A percentile compares a stretch with the other conserved stretches of the same genome.
Evolutionary conservation across 2,888 invertebrate genomes (phyloP).

Genomic region (Macaria liturata): DNA sequence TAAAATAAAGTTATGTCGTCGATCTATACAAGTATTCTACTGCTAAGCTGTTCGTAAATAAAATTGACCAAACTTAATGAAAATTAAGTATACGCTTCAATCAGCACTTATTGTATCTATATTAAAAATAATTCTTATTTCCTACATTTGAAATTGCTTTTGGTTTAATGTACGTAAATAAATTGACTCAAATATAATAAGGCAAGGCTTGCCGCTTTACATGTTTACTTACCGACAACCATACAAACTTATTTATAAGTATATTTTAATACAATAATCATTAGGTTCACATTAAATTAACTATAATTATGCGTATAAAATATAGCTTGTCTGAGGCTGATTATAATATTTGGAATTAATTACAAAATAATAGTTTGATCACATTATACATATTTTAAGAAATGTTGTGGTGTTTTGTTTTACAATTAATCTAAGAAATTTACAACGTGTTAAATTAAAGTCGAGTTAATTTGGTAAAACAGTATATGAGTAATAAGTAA

Average conservation of each 20-base stretch:
- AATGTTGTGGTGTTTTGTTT: not conserved
- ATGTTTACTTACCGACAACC: constrained; percentile 55
- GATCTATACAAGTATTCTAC: constrained; percentile 43
- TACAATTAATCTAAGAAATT: constrained; percentile 38
- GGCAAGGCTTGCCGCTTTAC: constrained; percentile 43
- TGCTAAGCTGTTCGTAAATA: constrained; percentile 56
- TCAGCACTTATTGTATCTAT: constrained; percentile 41
- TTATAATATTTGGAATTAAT: constrained; percentile 34
- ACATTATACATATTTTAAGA: constrained; percentile 40
- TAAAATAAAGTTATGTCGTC: constrained; percentile 19
- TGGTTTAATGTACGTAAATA: constrained; percentile 57
- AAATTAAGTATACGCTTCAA: constrained; percentile 21
- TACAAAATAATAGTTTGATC: constrained; percentile 28
- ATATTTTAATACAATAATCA: constrained; percentile 54
- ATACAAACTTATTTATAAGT: constrained; percentile 62
- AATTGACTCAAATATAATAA: constrained; percentile 69
- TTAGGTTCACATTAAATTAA: constrained; percentile 64
- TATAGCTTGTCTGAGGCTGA: constrained; percentile 58
- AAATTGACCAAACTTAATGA: constrained; percentile 31
- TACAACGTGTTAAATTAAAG: constrained; percentile 31
- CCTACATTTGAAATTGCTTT: constrained; percentile 71
- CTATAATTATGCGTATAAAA: constrained; percentile 70
- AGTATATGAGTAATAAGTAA: no score
- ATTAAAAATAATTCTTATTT: constrained; percentile 59
- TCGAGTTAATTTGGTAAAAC: constrained; percentile 16